Base-by-base conservation (phyloP, 2,797 vertebrate species). In the Esox lucius region DNA sequence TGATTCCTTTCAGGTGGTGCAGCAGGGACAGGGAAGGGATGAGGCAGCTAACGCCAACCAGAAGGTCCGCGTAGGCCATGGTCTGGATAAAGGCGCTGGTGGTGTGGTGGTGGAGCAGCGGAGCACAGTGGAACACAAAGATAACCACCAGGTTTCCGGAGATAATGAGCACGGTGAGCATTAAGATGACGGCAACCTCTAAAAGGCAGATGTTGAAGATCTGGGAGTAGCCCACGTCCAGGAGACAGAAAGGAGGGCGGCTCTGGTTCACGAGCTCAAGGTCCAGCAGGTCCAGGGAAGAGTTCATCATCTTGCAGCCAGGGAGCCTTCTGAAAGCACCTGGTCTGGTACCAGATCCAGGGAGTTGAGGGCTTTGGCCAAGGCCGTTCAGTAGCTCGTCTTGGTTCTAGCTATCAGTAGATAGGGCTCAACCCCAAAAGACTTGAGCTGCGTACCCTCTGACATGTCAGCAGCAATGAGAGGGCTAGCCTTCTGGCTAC, bases 1-100 rank as follows among this genome's bases (percentile, higher is more conserved):
- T 94, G 1, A 98, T 86, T 67, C 94, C 93, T 84, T 96, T 89
- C 0, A 96, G 93, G 77, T 94, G 94, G 88, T 96, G 95, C 64
- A 99, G 94, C 70, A 99, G 91, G 67, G 96, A 98, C 83, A 99
- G 88, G 73, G 96, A 98, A 22, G 98, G 98, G 83, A 98, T 95
- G 76, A 99, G 93, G 90, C 98, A 99, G 93, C 97, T 98, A 73
- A 98, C 92, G 0, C 98, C 98, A 79, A 99, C 97, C 89, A 98
- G 90, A 77, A 99, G 94, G 89, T 99, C 98, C 19, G 98, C 98
- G 24, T 99, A 99, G 0, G 98, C 96, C 98, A 99, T 99, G 28
- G 98, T 99, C 93, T 98, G 97, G 84, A 99, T 98, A 90, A 99
- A 99, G 87, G 97, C 96, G 87, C 96, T 98, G 87, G 97, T 98